These are phyloP conservation scores for Calephelis virginiensis DNA, from an alignment of 1,140 invertebrate genomes.

Conservation along the genomic window DNA sequence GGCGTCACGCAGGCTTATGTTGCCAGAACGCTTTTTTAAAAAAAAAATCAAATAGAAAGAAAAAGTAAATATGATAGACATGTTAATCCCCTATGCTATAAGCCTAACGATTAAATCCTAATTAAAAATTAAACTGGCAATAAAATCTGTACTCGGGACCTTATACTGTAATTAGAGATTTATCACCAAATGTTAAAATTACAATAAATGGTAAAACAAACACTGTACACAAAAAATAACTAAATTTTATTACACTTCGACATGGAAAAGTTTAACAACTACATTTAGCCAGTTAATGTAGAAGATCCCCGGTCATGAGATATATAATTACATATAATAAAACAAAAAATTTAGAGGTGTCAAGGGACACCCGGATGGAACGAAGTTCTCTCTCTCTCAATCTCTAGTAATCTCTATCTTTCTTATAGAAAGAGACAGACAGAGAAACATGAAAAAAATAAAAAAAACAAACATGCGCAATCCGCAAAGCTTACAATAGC, in stretches of 20 bases:
- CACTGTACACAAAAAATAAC: neutral
- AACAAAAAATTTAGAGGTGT: too few species aligned
- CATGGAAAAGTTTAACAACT: neutral
- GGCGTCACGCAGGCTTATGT: too few species aligned
- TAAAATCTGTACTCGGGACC: neutral
- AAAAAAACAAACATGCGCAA: too few species aligned
- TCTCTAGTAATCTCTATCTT: too few species aligned
- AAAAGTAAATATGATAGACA: neutral
- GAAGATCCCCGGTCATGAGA: neutral
- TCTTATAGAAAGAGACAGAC: too few species aligned
- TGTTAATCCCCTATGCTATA: neutral
- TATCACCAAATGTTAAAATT: neutral
- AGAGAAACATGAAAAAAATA: too few species aligned
- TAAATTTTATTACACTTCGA: neutral
- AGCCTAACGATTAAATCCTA: neutral
- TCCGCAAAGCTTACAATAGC: too few species aligned
- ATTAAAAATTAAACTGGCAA: neutral
- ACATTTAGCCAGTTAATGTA: neutral
- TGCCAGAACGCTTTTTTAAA: too few species aligned
- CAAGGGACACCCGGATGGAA: too few species aligned
- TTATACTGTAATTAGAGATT: slow-evolving; percentile 6
- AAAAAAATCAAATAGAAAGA: neutral
- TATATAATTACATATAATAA: too few species aligned
- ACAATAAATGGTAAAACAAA: neutral
- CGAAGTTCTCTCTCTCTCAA: too few species aligned